Evolutionary conservation across 2,113 vertebrate species (phyloP).

Genomic region (Heteronetta atricapilla): DNA sequence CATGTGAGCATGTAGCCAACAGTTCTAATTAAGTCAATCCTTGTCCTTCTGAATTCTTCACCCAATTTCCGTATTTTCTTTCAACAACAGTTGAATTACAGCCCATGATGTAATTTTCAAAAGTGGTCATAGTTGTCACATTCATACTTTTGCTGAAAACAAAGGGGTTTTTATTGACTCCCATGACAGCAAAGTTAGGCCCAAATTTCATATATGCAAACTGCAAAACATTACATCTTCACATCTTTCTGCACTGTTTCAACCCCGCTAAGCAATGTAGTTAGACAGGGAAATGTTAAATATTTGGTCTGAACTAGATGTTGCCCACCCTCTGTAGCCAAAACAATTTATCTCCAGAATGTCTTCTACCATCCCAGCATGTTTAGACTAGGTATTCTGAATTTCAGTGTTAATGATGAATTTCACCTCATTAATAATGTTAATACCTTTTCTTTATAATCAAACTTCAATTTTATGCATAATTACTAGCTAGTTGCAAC

Average conservation of each 20-base stretch:
- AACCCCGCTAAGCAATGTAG: neutral
- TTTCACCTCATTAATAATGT: neutral
- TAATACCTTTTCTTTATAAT: neutral
- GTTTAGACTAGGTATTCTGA: neutral
- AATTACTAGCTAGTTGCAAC: neutral
- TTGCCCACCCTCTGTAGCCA: accelerated
- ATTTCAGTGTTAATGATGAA: neutral
- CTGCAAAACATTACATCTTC: neutral
- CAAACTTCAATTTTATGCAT: neutral
- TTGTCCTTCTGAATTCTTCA: neutral
- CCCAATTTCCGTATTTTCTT: neutral
- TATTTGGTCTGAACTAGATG: neutral
- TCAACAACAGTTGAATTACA: neutral
- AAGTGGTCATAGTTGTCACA: neutral
- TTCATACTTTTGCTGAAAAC: accelerated
- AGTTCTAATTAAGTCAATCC: neutral
- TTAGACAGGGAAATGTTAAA: neutral
- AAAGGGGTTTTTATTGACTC: neutral
- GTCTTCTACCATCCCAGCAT: neutral
- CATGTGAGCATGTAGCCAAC: neutral
- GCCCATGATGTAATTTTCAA: neutral
- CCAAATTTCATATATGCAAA: neutral
- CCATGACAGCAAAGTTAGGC: neutral
- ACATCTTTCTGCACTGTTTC: neutral
- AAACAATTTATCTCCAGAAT: neutral